Base-by-base conservation (phyloP, 2,888 invertebrate genomes). In the Idaea aversata region DNA sequence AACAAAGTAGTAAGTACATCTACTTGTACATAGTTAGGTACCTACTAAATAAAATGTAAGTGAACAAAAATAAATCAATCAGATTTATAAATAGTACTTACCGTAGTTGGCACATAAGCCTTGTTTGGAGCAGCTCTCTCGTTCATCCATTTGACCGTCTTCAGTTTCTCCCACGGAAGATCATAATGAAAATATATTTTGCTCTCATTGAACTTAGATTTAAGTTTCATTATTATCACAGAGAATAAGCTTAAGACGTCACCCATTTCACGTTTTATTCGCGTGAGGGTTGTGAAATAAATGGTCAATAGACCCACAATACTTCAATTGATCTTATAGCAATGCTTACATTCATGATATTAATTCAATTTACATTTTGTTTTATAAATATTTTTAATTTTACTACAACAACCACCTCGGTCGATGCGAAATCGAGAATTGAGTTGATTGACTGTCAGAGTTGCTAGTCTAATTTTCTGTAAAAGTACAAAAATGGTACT, bases 51-150 rank as follows among this genome's bases (percentile, higher is more conserved):
- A 13, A 13, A 25, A 47, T 47, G 13, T 13, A 47, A 13, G 47
- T 7, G 47, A 7, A 47, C 47, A 47, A 47, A 47, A 47, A 47
- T 47, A 47, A 47, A 47, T 47, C 38, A 13, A 57, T 64, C 35
- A 61, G 58, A 65, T 61, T 65, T 81, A 59, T 15, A 13, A 36
- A 13, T 38, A 25, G 15, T 16, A 13, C 88, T 88, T 75, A 94
- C 95, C 82, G 91, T 91, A 34, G 98, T 98, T 61, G 98, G 98
- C 75, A 95, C 94, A 87, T 98, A 98, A 1, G 98, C 97, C 86
- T 95, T 95, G 81, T 96, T 95, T 47, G 95, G 93, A 67, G 94
- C 93, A 62, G 97, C 96, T 81, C 94, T 94, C 77, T 94, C 93
- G 90, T 97, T 97, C 95, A 96, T 97, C 97, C 97, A 97, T 90